These are phyloP conservation scores for Tubulanus polymorphus DNA, from an alignment of 2,888 invertebrate species.

Conservation along the genomic window DNA sequence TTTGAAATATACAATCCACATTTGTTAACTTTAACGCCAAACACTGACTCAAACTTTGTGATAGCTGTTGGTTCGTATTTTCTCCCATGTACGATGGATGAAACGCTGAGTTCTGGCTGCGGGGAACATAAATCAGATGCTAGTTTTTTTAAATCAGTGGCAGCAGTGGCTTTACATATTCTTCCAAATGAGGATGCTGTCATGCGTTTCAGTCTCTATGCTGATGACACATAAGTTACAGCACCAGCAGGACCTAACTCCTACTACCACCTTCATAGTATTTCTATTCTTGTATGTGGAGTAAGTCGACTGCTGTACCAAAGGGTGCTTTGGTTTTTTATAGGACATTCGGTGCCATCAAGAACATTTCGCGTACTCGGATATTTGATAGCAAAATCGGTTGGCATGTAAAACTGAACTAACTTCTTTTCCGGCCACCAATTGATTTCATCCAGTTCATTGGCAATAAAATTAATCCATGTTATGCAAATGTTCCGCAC, in stretches of 20 bases:
- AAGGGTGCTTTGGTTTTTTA: constrained; percentile 21
- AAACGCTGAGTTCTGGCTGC: too few relatives aligned
- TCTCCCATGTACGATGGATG: constrained; percentile 14
- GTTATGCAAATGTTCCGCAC: constrained; percentile 21
- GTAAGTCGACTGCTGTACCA: constrained; percentile 24
- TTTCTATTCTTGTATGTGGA: constrained; percentile 29
- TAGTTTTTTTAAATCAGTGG: too few relatives aligned
- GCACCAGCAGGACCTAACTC: constrained; percentile 25
- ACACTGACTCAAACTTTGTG: constrained; percentile 4
- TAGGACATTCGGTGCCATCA: constrained; percentile 28
- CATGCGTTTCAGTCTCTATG: too few relatives aligned
- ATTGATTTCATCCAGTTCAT: constrained; percentile 20
- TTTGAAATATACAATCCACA: constrained; percentile 14
- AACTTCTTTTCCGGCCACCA: constrained; percentile 20
- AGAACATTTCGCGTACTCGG: constrained; percentile 24
- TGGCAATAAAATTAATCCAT: constrained; percentile 22
- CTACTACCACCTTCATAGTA: constrained; percentile 24
- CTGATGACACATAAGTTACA: constrained; percentile 21
- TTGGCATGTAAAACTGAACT: constrained; percentile 19
- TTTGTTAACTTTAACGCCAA: background rate
- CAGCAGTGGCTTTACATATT: too few relatives aligned
- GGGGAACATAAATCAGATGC: too few relatives aligned
- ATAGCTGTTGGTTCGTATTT: constrained; percentile 15
- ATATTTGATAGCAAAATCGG: constrained; percentile 21
- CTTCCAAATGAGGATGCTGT: too few relatives aligned